Evolutionary conservation across 2,113 vertebrate species (phyloP), one percentile per base, ranked within the genome.

Genomic region (Otis tarda): DNA sequence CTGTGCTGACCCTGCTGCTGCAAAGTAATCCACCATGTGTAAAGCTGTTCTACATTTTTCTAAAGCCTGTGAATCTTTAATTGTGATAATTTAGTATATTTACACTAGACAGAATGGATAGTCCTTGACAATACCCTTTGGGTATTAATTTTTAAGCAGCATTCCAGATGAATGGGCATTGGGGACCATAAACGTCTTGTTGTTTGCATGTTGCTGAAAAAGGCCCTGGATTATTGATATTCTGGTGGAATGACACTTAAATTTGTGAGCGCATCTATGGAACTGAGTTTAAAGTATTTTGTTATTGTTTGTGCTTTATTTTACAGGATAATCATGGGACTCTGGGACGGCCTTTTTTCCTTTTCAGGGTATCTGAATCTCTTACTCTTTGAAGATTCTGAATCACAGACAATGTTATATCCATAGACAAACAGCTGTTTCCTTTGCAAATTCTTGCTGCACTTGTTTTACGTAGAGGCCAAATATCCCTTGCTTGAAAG

Each of bases 321-420:
- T 98, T 97, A 39, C 95, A 98, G 98, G 97, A 97, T 90, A 89
- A 93, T 21, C 83, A 93, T 85, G 97, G 91, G 68, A 73, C 49
- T 47, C 56, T 94, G 85, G 97, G 97, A 94, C 85, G 87, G 39
- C 97, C 97, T 25, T 98, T 98, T 93, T 98, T 98, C 92, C 98
- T 98, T 95, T 98, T 98, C 95, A 98, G 98, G 97, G 98, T 98
- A 98, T 90, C 73, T 65, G 19, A 67, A 52, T 79, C 23, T 94
- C 94, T 95, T 91, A 18, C 2, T 89, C 45, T 30, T 83, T 67
- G 60, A 92, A 79, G 45, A 82, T 35, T 80, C 15, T 56, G 14
- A 91, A 86, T 86, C 8, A 13, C 19, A 35, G 19, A 52, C 9
- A 45, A 12, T 86, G 35, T 69, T 64, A 10, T 12, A 10, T 20